Base-by-base conservation (phyloP, 2,888 invertebrate species). In the Autographa gamma region DNA sequence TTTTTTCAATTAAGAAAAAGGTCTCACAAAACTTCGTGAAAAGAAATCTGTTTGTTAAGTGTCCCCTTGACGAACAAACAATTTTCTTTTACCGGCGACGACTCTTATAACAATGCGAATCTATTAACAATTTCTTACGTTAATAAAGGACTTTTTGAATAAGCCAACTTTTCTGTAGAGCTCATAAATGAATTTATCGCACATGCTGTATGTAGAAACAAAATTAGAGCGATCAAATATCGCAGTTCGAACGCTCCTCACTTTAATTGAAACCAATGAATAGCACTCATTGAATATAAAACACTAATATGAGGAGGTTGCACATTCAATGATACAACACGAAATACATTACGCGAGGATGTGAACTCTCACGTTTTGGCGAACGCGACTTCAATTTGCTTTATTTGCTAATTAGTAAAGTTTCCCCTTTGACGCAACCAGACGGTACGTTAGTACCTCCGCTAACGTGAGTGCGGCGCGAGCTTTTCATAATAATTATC, bases 321-420 rank as follows among this genome's bases (percentile, higher is more conserved):
- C 74, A 79, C 72, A 84, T 77, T 80, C 80, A 85, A 86, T 88
- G 86, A 84, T 83, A 83, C 82, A 81, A 85, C 82, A 82, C 85
- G 76, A 84, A 83, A 85, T 84, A 88, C 86, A 89, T 87, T 83
- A 71, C 72, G 81, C 71, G 75, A 78, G 76, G 70, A 86, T 82
- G 86, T 85, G 86, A 88, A 88, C 86, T 90, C 84, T 85, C 89
- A 86, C 87, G 89, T 89, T 89, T 86, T 88, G 82, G 68, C 82
- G 84, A 89, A 89, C 88, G 90, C 86, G 86, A 89, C 89, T 90
- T 90, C 90, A 90, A 90, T 92, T 90, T 88, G 89, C 88, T 90
- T 92, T 93, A 93, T 93, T 93, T 91, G 91, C 91, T 93, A 93
- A 93, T 93, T 93, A 93, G 90, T 86, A 90, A 93, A 93, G 92